Base-by-base conservation (phyloP, 35 echinoderm and acorn worm genomes). In the Amphiura filiformis region DNA sequence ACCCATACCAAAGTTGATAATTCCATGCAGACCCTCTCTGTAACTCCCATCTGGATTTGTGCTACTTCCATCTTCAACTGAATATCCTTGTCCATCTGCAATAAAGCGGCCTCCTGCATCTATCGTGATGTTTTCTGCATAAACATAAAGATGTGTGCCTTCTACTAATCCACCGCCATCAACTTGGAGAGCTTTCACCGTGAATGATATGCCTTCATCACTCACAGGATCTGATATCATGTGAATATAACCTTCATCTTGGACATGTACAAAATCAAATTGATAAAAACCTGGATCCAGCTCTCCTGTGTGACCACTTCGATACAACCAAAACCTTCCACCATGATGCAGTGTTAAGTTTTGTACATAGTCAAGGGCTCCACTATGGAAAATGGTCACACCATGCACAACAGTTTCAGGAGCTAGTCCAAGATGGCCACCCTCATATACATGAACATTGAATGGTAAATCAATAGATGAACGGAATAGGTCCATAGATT, bases 161-260 rank as follows among this genome's bases (percentile, higher is more conserved):
- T 96, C 94, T 0, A 96, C 90, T 14, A 96, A 76, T 39, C 94
- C 94, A 22, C 94, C 94, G 23, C 94, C 94, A 84, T 96, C 94
- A 1, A 96, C 84, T 20, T 86, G 90, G 26, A 96, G 90, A 44
- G 86, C 39, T 38, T 39, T 76, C 11, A 91, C 90, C 23, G 87
- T 65, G 65, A 96, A 92, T 37, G 26, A 80, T 49, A 96, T 92
- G 32, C 94, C 91, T 33, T 82, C 81, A 41, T 96, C 94, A 35
- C n/a, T 20, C 18, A 96, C 94, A 22, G 90, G 90, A 49, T 96
- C 94, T 17, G 94, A 86, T 28, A 91, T 85, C 94, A 96, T 96
- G 57, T 92, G 94, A 22, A 96, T 89, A 35, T 96, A 96, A 1
- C 94, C 94, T 0, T 96, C 90, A 76, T 89, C 87, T 64, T 96